Percentiles rank a stretch among this genome's conserved stretches.
Conservation (phyloP, 2,888 invertebrate species). For the Dryobota labecula region DNA sequence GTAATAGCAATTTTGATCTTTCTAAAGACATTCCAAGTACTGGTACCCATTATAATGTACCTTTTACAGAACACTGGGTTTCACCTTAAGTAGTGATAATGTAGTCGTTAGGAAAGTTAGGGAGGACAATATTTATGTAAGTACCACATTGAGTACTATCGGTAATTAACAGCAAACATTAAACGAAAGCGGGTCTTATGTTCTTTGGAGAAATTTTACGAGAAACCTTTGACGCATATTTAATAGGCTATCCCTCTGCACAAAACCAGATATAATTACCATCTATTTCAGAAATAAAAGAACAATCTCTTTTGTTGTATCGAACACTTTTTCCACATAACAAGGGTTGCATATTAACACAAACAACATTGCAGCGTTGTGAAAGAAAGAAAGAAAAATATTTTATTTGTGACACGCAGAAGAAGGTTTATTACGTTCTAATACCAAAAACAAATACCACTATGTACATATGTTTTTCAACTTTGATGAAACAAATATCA, state of each 20-base stretch:
- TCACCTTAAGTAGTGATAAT: conserved; percentile 31
- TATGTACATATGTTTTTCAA: too few relatives aligned
- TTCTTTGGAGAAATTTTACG: conserved; percentile 28
- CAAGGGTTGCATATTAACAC: background rate
- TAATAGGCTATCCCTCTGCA: background rate
- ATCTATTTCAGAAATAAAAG: background rate
- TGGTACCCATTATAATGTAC: background rate
- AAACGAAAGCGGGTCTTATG: conserved; percentile 38
- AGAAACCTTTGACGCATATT: conserved; percentile 14
- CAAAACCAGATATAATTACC: background rate
- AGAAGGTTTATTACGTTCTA: too few relatives aligned
- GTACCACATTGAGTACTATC: conserved; percentile 7
- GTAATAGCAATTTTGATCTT: background rate
- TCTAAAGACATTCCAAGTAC: background rate
- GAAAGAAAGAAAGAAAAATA: too few relatives aligned
- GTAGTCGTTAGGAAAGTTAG: conserved; percentile 39
- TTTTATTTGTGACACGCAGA: too few relatives aligned
- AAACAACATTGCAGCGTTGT: background rate
- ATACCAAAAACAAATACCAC: too few relatives aligned
- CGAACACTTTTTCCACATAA: too few relatives aligned
- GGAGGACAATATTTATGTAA: conserved; percentile 43
- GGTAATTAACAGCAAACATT: conserved; percentile 49
- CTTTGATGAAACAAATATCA: too few relatives aligned
- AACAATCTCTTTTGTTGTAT: background rate
- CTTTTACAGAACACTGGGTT: conserved; percentile 13